A percentile compares a stretch with the other conserved stretches of the same genome.
These are phyloP conservation scores for Antennarius striatus DNA, from an alignment of 2,113 vertebrate species.

Conservation along the genomic window DNA sequence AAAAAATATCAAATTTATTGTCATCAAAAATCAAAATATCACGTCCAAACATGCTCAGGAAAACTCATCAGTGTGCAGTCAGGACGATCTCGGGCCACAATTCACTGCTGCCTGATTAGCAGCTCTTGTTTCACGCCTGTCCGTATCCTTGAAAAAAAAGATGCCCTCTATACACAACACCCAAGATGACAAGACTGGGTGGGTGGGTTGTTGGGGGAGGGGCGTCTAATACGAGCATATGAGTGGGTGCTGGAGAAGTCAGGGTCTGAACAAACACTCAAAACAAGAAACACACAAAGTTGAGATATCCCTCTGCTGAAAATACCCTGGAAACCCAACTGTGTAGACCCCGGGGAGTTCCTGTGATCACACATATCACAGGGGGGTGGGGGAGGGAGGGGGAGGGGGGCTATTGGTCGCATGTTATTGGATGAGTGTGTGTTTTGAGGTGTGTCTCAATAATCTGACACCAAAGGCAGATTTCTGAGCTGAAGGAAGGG, in stretches of 20 bases:
- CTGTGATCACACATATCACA: constrained; percentile 41
- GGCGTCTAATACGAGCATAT: constrained; percentile 54
- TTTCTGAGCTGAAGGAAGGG: constrained; percentile 37
- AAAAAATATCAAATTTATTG: too few relatives aligned
- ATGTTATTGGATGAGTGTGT: constrained; percentile 17
- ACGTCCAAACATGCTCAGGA: neutral
- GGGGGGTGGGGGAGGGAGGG: constrained; percentile 10
- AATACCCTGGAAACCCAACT: constrained; percentile 43
- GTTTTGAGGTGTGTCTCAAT: constrained; percentile 50
- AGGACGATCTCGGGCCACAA: neutral
- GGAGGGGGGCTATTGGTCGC: constrained; percentile 23
- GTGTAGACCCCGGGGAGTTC: constrained; percentile 41
- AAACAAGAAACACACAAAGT: constrained; percentile 23
- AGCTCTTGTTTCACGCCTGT: neutral
- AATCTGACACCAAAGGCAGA: constrained; percentile 52
- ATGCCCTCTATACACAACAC: constrained; percentile 5
- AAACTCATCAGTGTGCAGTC: neutral
- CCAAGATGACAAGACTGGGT: constrained; percentile 35
- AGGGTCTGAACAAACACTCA: constrained; percentile 24
- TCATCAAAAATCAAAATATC: too few relatives aligned
- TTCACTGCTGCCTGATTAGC: neutral
- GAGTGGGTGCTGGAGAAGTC: constrained; percentile 11
- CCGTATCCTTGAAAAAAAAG: neutral
- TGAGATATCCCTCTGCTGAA: constrained; percentile 41
- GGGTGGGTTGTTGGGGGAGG: neutral